These are phyloP conservation scores for Misgurnus anguillicaudatus DNA, from an alignment of 2,113 vertebrate genomes.

Conservation along the genomic window DNA sequence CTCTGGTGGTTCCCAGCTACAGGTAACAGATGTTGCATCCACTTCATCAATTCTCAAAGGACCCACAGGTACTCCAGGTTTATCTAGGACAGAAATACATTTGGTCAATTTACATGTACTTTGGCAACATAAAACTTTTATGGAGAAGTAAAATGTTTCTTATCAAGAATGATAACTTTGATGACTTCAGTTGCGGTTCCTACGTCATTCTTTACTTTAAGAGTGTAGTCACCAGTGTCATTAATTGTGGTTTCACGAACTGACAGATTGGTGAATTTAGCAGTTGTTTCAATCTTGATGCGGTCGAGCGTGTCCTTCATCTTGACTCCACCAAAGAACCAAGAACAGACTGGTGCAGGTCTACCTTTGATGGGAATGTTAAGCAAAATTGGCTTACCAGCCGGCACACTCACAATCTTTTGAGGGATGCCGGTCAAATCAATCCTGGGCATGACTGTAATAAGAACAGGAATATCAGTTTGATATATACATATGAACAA, in stretches of 20 bases:
- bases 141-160: conserved; percentile 57
- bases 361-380: conserved; percentile 86
- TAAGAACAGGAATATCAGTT: conserved; percentile 37
- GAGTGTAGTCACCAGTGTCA: conserved; percentile 89
- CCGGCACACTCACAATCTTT: conserved; percentile 87
- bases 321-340: conserved; percentile 88
- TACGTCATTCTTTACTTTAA: conserved; percentile 88
- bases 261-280: conserved; percentile 82
- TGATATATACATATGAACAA: not conserved
- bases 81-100: conserved; percentile 76
- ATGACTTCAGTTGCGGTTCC: conserved; percentile 85
- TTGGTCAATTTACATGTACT: conserved; percentile 9
- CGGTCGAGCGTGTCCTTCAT: conserved; percentile 92
- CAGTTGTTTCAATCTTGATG: conserved; percentile 85
- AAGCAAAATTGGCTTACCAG: conserved; percentile 88
- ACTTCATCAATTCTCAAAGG: conserved; percentile 88
- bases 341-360: conserved; percentile 85
- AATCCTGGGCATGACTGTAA: conserved; percentile 87
- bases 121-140: not conserved
- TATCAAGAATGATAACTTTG: conserved; percentile 96
- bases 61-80: conserved; percentile 88
- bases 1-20: conserved; percentile 91
- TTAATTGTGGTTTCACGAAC: conserved; percentile 93
- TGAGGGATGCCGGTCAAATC: conserved; percentile 90
- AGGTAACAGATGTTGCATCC: conserved; percentile 86